Evolutionary conservation across 2,888 invertebrate species (phyloP), one percentile per base, ranked within the genome.

Genomic region (Cartodere bifasciata): DNA sequence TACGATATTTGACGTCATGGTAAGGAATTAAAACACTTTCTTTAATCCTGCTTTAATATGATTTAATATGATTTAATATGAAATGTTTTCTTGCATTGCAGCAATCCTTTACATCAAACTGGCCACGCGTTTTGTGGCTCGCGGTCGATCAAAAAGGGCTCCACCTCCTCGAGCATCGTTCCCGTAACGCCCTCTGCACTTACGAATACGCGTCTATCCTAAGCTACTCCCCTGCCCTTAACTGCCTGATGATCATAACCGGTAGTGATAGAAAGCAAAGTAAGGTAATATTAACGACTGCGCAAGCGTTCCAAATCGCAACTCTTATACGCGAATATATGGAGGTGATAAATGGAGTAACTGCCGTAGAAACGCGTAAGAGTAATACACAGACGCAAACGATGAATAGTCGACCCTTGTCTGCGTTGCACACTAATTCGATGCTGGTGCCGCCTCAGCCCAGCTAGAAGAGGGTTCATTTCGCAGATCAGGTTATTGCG

Each of bases 21-120:
- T 85, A 53, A 66, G 68, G 20, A 20, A 20, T 7, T 20, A 7
- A 6, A n/a, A 20, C 20, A 13, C 13, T 25, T 25, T 13, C 12
- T 25, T 25, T 20, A 20, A 20, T n/a, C n/a, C n/a, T n/a, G n/a
- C n/a, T n/a, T n/a, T n/a, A n/a, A n/a, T n/a, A n/a, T n/a, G n/a
- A n/a, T n/a, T n/a, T n/a, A n/a, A n/a, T n/a, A n/a, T n/a, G n/a
- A n/a, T n/a, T n/a, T n/a, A n/a, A n/a, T n/a, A n/a, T n/a, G n/a
- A n/a, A n/a, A n/a, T n/a, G n/a, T n/a, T 28, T 33, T 33, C n/a
- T 4, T 23, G 28, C 26, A 26, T 60, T 61, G 20, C 58, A 86
- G 85, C 92, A 94, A 80, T 86, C 88, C 7, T 92, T 91, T 58
- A 91, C 92, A 9, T 90, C 91, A 14, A 88, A 88, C 60, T 90